Conservation (phyloP, 1,140 invertebrate species). For the Andrena cerasifolii region DNA sequence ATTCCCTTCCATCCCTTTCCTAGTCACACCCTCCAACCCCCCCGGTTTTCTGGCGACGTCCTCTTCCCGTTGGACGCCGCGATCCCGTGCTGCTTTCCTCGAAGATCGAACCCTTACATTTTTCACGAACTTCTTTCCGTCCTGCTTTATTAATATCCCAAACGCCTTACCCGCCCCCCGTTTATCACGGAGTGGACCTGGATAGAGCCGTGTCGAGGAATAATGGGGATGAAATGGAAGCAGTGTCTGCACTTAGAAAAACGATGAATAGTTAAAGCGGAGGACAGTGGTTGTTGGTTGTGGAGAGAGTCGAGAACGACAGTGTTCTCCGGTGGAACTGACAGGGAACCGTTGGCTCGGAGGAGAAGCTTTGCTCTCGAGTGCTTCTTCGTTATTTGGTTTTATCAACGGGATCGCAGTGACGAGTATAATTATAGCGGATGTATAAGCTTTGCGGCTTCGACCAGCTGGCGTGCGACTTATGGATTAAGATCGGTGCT, state of each 20-base stretch:
- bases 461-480: neutral
- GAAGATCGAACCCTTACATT: constrained; percentile 60
- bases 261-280: neutral
- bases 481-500: neutral
- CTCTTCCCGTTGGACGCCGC: neutral
- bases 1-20: neutral
- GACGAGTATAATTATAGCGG: too few species aligned
- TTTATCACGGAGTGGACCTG: neutral
- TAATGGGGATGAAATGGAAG: constrained; percentile 37
- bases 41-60: constrained; percentile 29
- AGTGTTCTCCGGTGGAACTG: too few species aligned
- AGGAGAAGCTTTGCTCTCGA: too few species aligned
- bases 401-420: too few species aligned
- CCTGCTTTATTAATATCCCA: constrained; percentile 63
- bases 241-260: neutral
- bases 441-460: too few species aligned
- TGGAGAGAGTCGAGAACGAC: too few species aligned
- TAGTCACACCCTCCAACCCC: neutral
- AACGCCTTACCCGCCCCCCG: too few species aligned
- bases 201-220: constrained; percentile 8
- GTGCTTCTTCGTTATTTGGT: too few species aligned
- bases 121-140: constrained; percentile 67
- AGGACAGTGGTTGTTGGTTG: neutral
- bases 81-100: neutral
- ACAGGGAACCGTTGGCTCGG: too few species aligned